Base-by-base conservation (phyloP, 2,113 vertebrate species). In the Cromileptes altivelis region DNA sequence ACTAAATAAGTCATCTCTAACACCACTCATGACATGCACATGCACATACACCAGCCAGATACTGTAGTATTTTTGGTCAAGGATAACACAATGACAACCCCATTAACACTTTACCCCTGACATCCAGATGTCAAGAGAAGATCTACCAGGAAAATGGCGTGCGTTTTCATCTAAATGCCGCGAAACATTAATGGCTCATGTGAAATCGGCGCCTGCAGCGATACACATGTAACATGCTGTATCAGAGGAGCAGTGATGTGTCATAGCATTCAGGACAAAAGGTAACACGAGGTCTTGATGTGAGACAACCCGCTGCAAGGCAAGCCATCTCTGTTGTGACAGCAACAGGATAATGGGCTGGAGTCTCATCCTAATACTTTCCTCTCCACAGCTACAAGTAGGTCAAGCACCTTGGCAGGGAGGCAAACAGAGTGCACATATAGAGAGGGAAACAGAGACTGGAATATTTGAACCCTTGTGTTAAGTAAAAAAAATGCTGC, bases 221-320 rank as follows among this genome's bases (percentile, higher is more conserved):
- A 49, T 8, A 80, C 33, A 78, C 19, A 19, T 25, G 72, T 60
- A 75, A 71, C 62, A 75, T 52, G 53, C 42, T 45, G 27, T 37
- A 77, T 58, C 70, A 84, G 52, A 49, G 33, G 30, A 69, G 47
- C 6, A 1, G 25, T 19, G 77, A 87, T n/a, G 25, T 42, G 60
- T 55, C 45, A 56, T 21, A 63, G 69, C 33, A 23, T 1, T 37
- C 15, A 45, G 73, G 57, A 68, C 30, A 62, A 52, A 69, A 84
- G 78, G 86, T 88, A 81, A 90, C 30, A 80, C 58, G 57, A 67
- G 64, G 63, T 82, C 80, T 81, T 23, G 45, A 52, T 55, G 70
- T 63, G 49, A 84, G 55, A 78, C 69, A 75, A 45, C 23, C 8
- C 1, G 72, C 85, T 75, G 21, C 58, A 61, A 75, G 81, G 79